Conservation (phyloP, 2,888 invertebrate genomes). For the Lissonota sp. region DNA sequence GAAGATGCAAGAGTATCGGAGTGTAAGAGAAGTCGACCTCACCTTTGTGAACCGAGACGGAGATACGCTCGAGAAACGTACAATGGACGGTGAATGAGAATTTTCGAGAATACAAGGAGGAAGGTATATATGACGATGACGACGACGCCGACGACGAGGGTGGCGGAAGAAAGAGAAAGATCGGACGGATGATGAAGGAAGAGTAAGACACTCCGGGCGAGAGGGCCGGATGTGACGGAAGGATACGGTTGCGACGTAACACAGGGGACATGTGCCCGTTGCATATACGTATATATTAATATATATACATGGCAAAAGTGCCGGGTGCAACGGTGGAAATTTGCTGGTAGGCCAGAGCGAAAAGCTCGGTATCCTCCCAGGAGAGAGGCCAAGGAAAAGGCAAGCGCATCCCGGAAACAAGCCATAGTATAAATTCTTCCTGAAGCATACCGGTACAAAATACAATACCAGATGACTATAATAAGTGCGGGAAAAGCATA, state of each 20-base stretch:
- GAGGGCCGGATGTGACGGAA: conserved; percentile 68
- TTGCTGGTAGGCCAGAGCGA: conserved; percentile 59
- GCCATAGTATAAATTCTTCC: conserved; percentile 54
- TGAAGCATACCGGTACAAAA: conserved; percentile 1
- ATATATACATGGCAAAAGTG: conserved; percentile 18
- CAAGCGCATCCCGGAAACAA: conserved; percentile 59
- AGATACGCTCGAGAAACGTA: conserved; percentile 56
- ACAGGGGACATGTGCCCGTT: conserved; percentile 47
- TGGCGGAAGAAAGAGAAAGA: not conserved
- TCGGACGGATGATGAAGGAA: not conserved
- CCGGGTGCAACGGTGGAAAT: conserved; percentile 56
- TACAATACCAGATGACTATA: conserved; percentile 1
- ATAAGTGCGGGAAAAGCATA: not conserved
- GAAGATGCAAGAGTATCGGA: not conserved
- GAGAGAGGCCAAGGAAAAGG: conserved; percentile 36
- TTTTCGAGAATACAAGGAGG: conserved; percentile 50
- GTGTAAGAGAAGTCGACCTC: conserved; percentile 21
- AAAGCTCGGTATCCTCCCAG: conserved; percentile 60
- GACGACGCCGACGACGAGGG: conserved; percentile 16
- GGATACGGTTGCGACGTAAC: conserved; percentile 64
- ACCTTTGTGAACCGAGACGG: conserved; percentile 47
- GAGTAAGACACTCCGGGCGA: no score
- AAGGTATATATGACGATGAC: conserved; percentile 26
- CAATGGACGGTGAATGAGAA: conserved; percentile 58
- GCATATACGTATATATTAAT: conserved; percentile 25